Base-by-base conservation (phyloP, 2,888 invertebrate species). In the Meta bourneti region DNA sequence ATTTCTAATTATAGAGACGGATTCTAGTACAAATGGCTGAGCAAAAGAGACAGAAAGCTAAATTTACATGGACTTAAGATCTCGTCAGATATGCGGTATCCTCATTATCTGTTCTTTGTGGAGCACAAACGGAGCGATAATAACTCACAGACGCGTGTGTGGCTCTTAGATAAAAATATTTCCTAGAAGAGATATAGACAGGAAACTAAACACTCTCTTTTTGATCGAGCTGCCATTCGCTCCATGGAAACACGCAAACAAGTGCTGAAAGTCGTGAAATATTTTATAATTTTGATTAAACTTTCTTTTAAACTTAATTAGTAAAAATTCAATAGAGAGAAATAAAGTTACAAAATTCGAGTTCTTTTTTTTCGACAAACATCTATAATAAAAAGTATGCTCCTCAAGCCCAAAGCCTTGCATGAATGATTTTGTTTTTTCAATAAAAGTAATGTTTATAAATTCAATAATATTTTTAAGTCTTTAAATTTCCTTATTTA, bases 161-260 rank as follows among this genome's bases (percentile, higher is more conserved):
- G 49, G n/a, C 82, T 70, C 54, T 70, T 20, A 70, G 89, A 89
- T 89, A 89, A 89, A 89, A 89, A 89, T 89, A 82, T 81, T 89
- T 89, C 89, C 89, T 16, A 89, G 89, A 89, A 89, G 52, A 74
- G 49, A 70, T 49, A 79, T 19, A 86, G 89, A 89, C 82, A 89
- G 89, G 82, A 88, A 88, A 74, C 74, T 71, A 54, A 74, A 69
- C 34, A 70, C 70, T 9, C 49, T 49, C 13, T 82, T 86, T 70
- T 69, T 48, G 77, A 77, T 81, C 81, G 70, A 80, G 19, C 51
- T 34, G 51, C 19, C 19, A 52, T 61, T 82, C 74, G 19, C n/a
- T 61, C 20, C 61, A 51, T 61, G 52, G 74, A 71, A 79, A 80
- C 72, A 74, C 74, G 80, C 80, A 81, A 74, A 70, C 61, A 81